phyloP scores from a whole-genome alignment of 2,113 vertebrate species.

The Platanista minor region DNA sequence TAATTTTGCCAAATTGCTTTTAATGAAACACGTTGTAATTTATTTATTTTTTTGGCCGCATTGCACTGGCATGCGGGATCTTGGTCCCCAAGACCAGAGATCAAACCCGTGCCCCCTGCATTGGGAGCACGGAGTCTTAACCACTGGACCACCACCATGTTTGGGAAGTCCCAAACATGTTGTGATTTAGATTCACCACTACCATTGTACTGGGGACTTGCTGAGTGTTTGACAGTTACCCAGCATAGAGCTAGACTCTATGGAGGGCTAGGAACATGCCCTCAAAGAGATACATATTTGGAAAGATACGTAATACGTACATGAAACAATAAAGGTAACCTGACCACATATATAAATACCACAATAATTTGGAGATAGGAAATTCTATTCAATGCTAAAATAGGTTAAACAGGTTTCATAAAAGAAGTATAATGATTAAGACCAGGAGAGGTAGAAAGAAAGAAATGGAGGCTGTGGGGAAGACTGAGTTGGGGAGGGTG shows the following conservation, averaged over 20 bases:
- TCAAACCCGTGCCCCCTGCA: too few species aligned
- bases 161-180: too few species aligned
- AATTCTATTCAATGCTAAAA: not conserved
- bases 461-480: not conserved
- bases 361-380: not conserved
- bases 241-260: not conserved
- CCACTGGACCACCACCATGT: too few species aligned
- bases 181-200: not conserved
- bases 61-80: too few species aligned
- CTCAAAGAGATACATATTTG: not conserved
- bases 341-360: not conserved
- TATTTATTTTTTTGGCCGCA: not conserved
- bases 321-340: not conserved
- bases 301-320: not conserved
- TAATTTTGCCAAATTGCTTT: slow-evolving; percentile 14
- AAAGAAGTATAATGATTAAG: not conserved
- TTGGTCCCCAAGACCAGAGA: too few species aligned
- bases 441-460: not conserved
- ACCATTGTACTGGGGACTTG: too few species aligned
- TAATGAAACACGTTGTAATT: not conserved
- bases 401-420: not conserved
- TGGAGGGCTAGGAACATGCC: not conserved
- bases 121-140: too few species aligned
- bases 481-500: not conserved
- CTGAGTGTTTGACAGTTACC: not conserved